phyloP scores from a whole-genome alignment of 2,888 invertebrate species.

The Cancer borealis region DNA sequence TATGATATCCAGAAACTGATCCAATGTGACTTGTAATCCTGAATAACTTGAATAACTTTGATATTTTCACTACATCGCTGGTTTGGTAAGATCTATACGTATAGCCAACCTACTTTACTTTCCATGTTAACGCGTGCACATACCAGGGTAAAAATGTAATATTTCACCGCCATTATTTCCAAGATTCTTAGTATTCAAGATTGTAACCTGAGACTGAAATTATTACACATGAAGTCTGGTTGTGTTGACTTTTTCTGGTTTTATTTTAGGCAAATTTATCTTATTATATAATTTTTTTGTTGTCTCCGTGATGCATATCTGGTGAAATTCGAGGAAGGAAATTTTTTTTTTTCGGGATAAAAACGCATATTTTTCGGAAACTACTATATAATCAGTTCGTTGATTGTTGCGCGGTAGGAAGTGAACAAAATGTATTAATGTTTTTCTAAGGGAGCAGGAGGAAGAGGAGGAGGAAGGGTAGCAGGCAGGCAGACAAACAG shows the following conservation, averaged over 20 bases:
- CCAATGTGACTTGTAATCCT: not conserved
- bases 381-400: not conserved
- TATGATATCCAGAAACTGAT: not conserved
- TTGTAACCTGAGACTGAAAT: not conserved
- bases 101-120: not conserved
- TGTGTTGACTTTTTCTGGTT: not conserved
- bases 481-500: conserved; percentile 30
- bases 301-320: not conserved
- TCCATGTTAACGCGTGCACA: not conserved
- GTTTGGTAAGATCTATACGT: not conserved
- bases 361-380: not conserved
- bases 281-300: not conserved
- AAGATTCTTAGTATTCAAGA: not conserved
- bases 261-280: not conserved
- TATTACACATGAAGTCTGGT: not conserved
- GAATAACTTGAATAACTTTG: not conserved
- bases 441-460: conserved; percentile 20
- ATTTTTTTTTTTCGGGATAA: not conserved
- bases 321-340: not conserved
- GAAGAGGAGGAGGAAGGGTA: not conserved
- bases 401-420: not conserved
- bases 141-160: not conserved
- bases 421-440: conserved; percentile 25
- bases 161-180: not conserved
- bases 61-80: not conserved